Base-by-base conservation (phyloP, 2,888 invertebrate species). In the Eupithecia dodoneata region DNA sequence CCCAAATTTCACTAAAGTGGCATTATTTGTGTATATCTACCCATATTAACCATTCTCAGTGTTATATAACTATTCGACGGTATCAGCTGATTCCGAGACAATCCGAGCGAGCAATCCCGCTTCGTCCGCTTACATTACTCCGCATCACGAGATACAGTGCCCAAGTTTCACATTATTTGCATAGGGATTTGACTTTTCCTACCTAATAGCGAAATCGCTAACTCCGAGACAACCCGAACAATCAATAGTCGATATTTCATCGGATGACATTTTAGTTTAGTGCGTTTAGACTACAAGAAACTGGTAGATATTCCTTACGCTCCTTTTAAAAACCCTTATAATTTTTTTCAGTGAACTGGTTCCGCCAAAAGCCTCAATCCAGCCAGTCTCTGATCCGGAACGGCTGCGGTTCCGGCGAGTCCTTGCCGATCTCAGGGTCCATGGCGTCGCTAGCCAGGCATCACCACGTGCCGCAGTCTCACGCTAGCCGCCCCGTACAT, bases 51-150 rank as follows among this genome's bases (percentile, higher is more conserved):
- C n/a, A n/a, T n/a, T n/a, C n/a, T n/a, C n/a, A n/a, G n/a, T n/a
- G n/a, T n/a, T n/a, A n/a, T n/a, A n/a, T n/a, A n/a, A n/a, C n/a
- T n/a, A n/a, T n/a, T n/a, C n/a, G n/a, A n/a, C n/a, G n/a, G n/a
- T 63, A 97, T 85, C 97, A 97, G 69, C 30, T 63, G 30, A 63
- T 10, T 18, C 63, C 30, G 10, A 18, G 30, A 30, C 30, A 30
- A 63, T 63, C 63, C 12, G 30, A 30, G 87, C 95, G 97, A n/a
- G 97, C 97, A 71, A 95, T 98, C 52, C 86, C 96, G 87, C 96
- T 90, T 95, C 97, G 0, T 97, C 97, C 94, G 97, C 87, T 88
- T 96, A 92, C 94, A 92, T 98, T 80, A 98, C 98, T 0, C 98
- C 98, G 2, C 98, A 97, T 85, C 94, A 93, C 80, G 90, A 91